These are phyloP conservation scores for Tetheella fluctuosa DNA, from an alignment of 2,888 invertebrate genomes.

Conservation along the genomic window DNA sequence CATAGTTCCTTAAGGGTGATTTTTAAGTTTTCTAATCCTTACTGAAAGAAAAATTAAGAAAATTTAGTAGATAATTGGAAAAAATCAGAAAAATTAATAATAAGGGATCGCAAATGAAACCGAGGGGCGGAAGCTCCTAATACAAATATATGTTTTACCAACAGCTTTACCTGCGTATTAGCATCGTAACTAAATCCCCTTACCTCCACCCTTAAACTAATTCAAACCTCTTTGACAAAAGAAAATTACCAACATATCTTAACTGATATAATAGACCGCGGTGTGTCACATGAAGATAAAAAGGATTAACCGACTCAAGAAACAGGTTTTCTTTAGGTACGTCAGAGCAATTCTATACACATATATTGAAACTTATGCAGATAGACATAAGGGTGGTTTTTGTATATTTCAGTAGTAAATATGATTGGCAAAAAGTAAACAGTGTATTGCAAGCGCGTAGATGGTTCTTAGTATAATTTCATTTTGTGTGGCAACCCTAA, in stretches of 20 bases:
- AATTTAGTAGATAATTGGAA: too few relatives aligned
- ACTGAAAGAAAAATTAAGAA: too few relatives aligned
- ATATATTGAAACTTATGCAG: neutral
- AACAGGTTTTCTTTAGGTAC: neutral
- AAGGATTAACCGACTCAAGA: slow-evolving; percentile 46
- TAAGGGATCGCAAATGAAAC: too few relatives aligned
- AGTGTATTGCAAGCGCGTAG: neutral
- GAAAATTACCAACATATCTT: slow-evolving; percentile 67
- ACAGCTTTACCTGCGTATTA: too few relatives aligned
- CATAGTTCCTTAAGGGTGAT: too few relatives aligned
- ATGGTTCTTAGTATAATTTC: neutral
- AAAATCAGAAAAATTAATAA: too few relatives aligned
- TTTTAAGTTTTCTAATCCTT: too few relatives aligned
- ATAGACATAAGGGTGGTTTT: neutral
- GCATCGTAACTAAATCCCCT: neutral
- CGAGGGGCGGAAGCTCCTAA: too few relatives aligned
- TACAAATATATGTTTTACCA: too few relatives aligned
- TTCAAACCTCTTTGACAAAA: slow-evolving; percentile 18
- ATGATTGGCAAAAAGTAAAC: neutral
- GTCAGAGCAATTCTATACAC: neutral
- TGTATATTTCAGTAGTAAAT: neutral
- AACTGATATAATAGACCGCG: slow-evolving; percentile 74
- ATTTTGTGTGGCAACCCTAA: neutral
- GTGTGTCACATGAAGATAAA: slow-evolving; percentile 74
- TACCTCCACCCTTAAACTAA: neutral